A percentile compares a stretch with the other conserved stretches of the same genome.
phyloP scores from a whole-genome alignment of 2,888 invertebrate genomes.

The Conus canariensis region DNA sequence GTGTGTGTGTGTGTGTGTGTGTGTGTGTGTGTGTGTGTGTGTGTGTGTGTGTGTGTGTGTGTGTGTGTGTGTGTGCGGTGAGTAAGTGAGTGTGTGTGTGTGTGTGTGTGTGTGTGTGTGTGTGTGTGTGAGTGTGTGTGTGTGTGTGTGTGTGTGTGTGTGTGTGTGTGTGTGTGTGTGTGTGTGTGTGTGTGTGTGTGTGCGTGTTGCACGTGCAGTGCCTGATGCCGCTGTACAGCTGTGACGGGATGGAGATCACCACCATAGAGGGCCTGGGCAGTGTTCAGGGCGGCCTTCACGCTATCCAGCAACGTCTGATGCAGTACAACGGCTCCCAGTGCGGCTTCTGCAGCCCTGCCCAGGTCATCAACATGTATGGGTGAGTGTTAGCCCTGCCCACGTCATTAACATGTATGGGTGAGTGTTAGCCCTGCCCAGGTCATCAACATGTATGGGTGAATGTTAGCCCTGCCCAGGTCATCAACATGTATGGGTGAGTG shows the following conservation, averaged over 20 bases:
- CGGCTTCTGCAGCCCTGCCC: conserved; percentile 88
- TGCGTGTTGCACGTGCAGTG: conserved; percentile 72
- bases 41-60: no score
- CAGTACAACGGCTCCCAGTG: conserved; percentile 87
- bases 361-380: conserved; percentile 73
- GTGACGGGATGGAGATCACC: conserved; percentile 85
- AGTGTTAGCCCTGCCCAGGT: conserved; percentile 85
- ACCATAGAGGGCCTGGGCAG: conserved; percentile 88
- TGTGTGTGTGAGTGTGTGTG: conserved; percentile 31
- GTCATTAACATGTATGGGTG: conserved; percentile 56
- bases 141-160: conserved; percentile 11
- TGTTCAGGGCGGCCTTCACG: conserved; percentile 83
- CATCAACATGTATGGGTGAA: conserved; percentile 56
- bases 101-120: neutral
- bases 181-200: neutral
- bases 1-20: no score
- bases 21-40: no score
- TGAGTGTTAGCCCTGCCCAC: conserved; percentile 85
- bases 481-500: conserved; percentile 72
- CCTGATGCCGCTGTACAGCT: conserved; percentile 82
- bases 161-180: neutral
- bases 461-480: conserved; percentile 85
- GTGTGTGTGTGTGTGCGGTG: no score
- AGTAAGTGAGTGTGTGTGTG: conserved; percentile 19
- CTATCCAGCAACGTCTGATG: conserved; percentile 84